Conservation (phyloP, 2,888 invertebrate species). For the Archips xylosteana region DNA sequence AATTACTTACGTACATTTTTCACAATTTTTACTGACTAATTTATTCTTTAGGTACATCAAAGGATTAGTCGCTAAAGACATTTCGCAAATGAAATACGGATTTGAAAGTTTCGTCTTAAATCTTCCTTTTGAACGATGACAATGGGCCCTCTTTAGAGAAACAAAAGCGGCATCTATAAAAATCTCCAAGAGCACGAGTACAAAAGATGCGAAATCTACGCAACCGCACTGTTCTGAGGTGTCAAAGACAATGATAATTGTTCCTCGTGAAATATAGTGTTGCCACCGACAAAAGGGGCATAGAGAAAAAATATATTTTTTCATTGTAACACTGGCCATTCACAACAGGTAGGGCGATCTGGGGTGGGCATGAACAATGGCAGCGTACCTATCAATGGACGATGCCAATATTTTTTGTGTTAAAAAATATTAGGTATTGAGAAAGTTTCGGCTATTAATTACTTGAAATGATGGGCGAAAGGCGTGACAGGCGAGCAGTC, state of each 20-base stretch:
- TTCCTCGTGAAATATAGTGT: slow-evolving; percentile 83
- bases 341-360: slow-evolving; percentile 79
- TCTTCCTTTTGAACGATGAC: slow-evolving; percentile 23
- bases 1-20: neutral
- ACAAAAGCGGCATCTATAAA: slow-evolving; percentile 53
- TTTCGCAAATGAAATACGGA: slow-evolving; percentile 20
- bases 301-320: slow-evolving; percentile 77
- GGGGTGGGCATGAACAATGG: slow-evolving; percentile 76
- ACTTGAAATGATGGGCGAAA: slow-evolving; percentile 59
- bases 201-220: slow-evolving; percentile 60
- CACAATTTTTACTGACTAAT: neutral
- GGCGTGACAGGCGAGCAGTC: slow-evolving; percentile 53
- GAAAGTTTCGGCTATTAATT: slow-evolving; percentile 73
- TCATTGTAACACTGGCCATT: slow-evolving; percentile 80
- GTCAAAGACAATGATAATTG: slow-evolving; percentile 86
- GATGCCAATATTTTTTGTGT: slow-evolving; percentile 71
- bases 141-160: slow-evolving; percentile 44
- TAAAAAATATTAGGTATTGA: slow-evolving; percentile 65
- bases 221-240: slow-evolving; percentile 74
- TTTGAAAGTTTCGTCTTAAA: slow-evolving; percentile 34
- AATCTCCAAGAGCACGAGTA: slow-evolving; percentile 54
- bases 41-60: neutral
- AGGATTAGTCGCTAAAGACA: slow-evolving; percentile 20
- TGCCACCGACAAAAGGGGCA: slow-evolving; percentile 81
- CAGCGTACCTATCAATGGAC: slow-evolving; percentile 74